Conservation (phyloP, 2,888 invertebrate species). For the Scaptomyza cyrtandrae region DNA sequence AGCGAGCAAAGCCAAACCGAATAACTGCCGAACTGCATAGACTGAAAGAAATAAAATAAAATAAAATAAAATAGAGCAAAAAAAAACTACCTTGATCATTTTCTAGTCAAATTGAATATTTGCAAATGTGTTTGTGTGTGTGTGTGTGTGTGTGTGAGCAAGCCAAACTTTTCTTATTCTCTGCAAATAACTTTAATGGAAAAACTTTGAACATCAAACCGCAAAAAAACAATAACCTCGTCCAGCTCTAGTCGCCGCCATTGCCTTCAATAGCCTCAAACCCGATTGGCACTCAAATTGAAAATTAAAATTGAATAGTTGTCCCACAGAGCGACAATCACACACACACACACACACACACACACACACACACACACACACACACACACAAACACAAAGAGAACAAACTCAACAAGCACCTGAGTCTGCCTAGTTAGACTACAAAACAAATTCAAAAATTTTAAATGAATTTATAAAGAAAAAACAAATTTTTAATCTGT, state of each 20-base stretch:
- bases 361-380: conserved; percentile 2
- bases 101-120: conserved; percentile 76
- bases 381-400: conserved; percentile 15
- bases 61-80: background rate
- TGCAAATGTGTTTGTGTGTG: conserved; percentile 52
- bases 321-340: conserved; percentile 17
- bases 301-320: conserved; percentile 75
- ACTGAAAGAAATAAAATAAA: background rate
- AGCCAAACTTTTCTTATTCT: conserved; percentile 74
- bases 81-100: conserved; percentile 70
- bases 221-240: conserved; percentile 56
- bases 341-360: conserved; percentile 4
- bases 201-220: conserved; percentile 78
- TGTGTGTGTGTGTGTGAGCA: conserved; percentile 21
- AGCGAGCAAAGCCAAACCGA: conserved; percentile 39
- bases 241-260: conserved; percentile 26
- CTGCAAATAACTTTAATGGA: conserved; percentile 78
- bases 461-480: conserved; percentile 15
- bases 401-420: conserved; percentile 20
- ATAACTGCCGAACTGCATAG: conserved; percentile 34
- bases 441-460: conserved; percentile 26
- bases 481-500: conserved; percentile 7
- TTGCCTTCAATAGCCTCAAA: background rate
- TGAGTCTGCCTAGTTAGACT: background rate
- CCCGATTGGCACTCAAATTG: conserved; percentile 59